phyloP scores from a whole-genome alignment of 2,113 vertebrate genomes.

The Polypterus bichir region DNA sequence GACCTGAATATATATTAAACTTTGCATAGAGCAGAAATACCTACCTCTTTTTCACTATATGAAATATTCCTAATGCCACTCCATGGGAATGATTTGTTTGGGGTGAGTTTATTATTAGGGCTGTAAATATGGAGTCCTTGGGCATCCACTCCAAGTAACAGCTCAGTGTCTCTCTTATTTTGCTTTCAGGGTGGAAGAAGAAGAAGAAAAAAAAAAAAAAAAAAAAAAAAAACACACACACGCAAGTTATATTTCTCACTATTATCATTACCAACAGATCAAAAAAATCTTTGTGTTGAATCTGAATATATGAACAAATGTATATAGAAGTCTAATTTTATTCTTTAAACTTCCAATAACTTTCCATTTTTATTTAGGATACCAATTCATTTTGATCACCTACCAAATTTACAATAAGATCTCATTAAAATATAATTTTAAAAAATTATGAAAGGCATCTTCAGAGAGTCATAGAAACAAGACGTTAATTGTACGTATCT shows the following conservation, averaged over 20 bases:
- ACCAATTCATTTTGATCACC: no score
- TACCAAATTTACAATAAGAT: no score
- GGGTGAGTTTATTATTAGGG: constrained; percentile 72
- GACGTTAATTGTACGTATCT: no score
- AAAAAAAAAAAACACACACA: neutral
- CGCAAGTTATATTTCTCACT: neutral
- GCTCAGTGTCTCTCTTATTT: constrained; percentile 74
- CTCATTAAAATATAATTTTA: no score
- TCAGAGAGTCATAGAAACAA: no score
- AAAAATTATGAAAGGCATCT: no score
- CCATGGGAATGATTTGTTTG: constrained; percentile 79
- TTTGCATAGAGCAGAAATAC: neutral
- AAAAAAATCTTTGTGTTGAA: neutral
- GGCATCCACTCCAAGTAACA: constrained; percentile 73
- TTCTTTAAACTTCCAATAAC: no score
- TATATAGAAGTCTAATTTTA: no score
- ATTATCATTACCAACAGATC: neutral
- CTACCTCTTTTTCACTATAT: constrained; percentile 80
- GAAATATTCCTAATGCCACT: constrained; percentile 77
- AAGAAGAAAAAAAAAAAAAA: neutral
- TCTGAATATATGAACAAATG: no score
- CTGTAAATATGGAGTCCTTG: constrained; percentile 81
- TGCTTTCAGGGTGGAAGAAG: constrained; percentile 43
- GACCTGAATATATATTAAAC: no score
- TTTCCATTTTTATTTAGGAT: no score